Conservation (phyloP, 2,888 invertebrate species). For the Dryadula phaetusa region DNA sequence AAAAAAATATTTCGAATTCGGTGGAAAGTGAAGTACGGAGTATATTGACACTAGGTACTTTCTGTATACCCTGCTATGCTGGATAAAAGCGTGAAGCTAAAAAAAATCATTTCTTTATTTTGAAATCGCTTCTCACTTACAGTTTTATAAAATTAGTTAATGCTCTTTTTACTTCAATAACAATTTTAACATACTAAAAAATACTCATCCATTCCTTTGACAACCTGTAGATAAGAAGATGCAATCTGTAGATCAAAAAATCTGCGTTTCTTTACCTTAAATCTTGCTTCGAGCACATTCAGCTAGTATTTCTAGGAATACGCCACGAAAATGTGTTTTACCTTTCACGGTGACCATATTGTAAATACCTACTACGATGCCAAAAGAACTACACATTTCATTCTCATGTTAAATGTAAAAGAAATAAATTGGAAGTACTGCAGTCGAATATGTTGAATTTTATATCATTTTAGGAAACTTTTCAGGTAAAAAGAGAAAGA, state of each 20-base stretch:
- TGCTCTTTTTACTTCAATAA: not conserved
- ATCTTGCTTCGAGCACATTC: not conserved
- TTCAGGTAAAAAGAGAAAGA: not conserved
- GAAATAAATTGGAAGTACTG: not conserved
- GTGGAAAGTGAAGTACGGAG: no score
- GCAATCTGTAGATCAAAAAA: slow-evolving; percentile 3
- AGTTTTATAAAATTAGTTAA: no score
- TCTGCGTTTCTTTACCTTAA: slow-evolving; percentile 4
- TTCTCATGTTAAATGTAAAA: slow-evolving; percentile 11
- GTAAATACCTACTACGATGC: slow-evolving; percentile 25
- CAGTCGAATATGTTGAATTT: not conserved
- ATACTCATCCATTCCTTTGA: not conserved
- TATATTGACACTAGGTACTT: no score
- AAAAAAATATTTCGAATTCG: no score
- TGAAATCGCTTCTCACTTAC: no score
- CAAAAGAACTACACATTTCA: slow-evolving; percentile 31
- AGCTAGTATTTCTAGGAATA: slow-evolving; percentile 28
- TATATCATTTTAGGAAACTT: not conserved
- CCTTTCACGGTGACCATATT: slow-evolving; percentile 39
- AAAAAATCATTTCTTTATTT: no score
- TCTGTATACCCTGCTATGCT: no score
- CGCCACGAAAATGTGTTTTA: slow-evolving; percentile 30
- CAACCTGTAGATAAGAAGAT: not conserved
- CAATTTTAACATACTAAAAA: not conserved
- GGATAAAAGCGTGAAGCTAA: no score